Conservation (phyloP, 2,888 invertebrate species). For the Eupithecia insigniata region DNA sequence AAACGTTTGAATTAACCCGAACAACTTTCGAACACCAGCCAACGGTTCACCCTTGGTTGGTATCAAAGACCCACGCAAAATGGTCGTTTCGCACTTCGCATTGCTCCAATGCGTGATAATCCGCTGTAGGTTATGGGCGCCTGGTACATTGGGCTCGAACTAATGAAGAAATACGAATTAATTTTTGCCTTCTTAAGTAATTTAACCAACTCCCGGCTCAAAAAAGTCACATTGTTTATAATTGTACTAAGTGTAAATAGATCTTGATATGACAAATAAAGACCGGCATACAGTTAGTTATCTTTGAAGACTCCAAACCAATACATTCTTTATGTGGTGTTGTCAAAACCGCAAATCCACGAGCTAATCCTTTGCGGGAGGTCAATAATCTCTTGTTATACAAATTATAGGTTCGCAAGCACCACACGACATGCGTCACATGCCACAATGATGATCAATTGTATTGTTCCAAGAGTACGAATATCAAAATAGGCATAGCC, state of each 20-base stretch:
- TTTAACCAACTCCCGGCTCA: background rate
- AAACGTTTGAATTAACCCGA: constrained; percentile 77
- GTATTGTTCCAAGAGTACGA: constrained; percentile 26
- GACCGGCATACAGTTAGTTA: background rate
- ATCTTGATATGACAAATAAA: background rate
- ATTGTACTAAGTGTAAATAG: too few relatives aligned
- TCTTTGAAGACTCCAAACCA: background rate
- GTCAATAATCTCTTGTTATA: constrained; percentile 48
- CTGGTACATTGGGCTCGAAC: constrained; percentile 52
- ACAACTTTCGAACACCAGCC: constrained; percentile 61
- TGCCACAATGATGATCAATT: constrained; percentile 37
- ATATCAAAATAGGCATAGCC: background rate
- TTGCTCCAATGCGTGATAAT: constrained; percentile 47
- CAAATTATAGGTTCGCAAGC: constrained; percentile 40
- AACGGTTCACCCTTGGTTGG: constrained; percentile 50
- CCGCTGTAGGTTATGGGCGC: constrained; percentile 53
- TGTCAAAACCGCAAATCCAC: constrained; percentile 40
- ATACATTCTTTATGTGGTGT: constrained; percentile 38
- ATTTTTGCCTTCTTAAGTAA: background rate
- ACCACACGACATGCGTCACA: constrained; percentile 42
- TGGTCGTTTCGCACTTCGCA: constrained; percentile 51
- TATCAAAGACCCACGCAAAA: constrained; percentile 52
- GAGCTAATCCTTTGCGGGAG: constrained; percentile 45
- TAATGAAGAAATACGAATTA: constrained; percentile 57
- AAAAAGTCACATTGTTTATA: background rate